These are phyloP conservation scores for Platycnemis pennipes DNA, from an alignment of 2,888 invertebrate species.

Conservation along the genomic window DNA sequence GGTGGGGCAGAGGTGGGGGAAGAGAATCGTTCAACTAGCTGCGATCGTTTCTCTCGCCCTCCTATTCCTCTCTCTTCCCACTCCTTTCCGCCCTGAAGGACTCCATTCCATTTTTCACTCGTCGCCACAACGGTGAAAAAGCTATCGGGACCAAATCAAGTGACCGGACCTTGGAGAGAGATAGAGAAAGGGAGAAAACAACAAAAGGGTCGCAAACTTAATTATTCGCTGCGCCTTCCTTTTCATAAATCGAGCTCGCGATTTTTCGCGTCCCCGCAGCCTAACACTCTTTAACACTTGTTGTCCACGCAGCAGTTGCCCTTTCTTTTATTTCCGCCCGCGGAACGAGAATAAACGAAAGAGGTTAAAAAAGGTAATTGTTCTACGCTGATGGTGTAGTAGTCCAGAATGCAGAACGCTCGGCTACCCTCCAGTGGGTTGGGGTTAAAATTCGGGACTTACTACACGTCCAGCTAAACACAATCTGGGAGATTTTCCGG, in stretches of 20 bases:
- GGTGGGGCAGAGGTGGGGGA: background rate
- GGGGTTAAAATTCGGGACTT: too few species aligned
- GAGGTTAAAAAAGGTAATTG: background rate
- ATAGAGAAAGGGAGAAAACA: background rate
- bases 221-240: background rate
- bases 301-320: background rate
- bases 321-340: background rate
- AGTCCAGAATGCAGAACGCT: too few species aligned
- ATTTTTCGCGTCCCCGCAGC: background rate
- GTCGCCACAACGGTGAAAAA: background rate
- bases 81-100: background rate
- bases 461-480: too few species aligned
- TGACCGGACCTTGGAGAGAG: background rate
- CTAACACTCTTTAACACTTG: background rate
- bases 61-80: background rate
- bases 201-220: background rate
- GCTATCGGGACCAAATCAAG: constrained; percentile 22
- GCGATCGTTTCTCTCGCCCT: background rate
- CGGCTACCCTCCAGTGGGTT: too few species aligned
- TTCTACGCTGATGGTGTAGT: too few species aligned
- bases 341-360: background rate
- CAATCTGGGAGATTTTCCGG: too few species aligned
- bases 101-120: background rate
- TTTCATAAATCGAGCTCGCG: background rate
- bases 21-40: background rate